Base-by-base conservation (phyloP, 2,113 vertebrate species). In the Oncorhynchus clarkii region DNA sequence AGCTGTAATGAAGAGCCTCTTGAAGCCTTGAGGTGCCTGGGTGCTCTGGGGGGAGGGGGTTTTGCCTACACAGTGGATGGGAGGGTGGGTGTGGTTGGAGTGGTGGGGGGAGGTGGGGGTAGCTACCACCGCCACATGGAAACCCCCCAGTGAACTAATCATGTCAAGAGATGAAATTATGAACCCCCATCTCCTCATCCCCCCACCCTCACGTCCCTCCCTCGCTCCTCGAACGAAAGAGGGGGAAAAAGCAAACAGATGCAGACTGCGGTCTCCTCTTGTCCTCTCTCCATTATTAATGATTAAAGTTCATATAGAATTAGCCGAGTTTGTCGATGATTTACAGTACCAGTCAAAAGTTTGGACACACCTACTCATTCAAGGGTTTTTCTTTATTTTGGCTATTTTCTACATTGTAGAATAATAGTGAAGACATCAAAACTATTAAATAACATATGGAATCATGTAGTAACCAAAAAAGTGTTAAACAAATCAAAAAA, bases 261-360 rank as follows among this genome's bases (percentile, higher is more conserved):
- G 39, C 39, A 45, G 39, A 11, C 39, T 45, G 39, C 39, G 9
- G 39, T 45, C 39, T 45, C 39, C 9, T 45, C 39, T 45, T 34
- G 79, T 71, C 65, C 67, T 54, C 77, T 70, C 70, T 78, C 88
- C 87, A 88, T 88, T 90, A 90, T 89, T 88, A 83, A 84, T 79
- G 76, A 57, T 57, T 8, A 70, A 70, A 78, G 79, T 83, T 90
- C 14, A 3, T 73, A 70, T 69, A 66, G 74, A 82, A 86, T 84
- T 82, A 86, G 76, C 86, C 9, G 49, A 62, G 67, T 82, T 78
- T 75, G 74, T 78, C 69, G 48, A 74, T 89, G 89, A 92, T 91
- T 89, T 89, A 91, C 34, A 34, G 34, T 34, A 34, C 34, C 34
- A 34, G 34, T 34, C 34, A 34, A 34, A 34, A 34, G 34, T 34